Conservation (phyloP, 2,888 invertebrate genomes). For the Chalcosyrphus nemorum region DNA sequence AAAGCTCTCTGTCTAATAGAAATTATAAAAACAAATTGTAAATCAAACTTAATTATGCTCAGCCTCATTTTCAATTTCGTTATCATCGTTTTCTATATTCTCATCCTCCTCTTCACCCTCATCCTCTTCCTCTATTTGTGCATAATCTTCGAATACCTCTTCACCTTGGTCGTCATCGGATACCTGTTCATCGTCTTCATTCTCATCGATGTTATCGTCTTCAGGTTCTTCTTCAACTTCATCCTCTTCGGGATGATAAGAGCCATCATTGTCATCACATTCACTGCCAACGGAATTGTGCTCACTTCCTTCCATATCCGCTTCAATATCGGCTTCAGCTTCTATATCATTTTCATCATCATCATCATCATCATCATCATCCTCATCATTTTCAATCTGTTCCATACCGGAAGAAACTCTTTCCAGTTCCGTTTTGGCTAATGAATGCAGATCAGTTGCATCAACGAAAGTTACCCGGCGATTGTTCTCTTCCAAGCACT, state of each 20-base stretch:
- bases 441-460: conserved; percentile 44
- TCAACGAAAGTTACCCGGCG: conserved; percentile 52
- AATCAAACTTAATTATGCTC: conserved; percentile 27
- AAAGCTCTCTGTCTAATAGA: conserved; percentile 7
- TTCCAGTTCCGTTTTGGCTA: conserved; percentile 49
- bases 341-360: conserved; percentile 72
- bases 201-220: conserved; percentile 47
- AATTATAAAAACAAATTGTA: background rate
- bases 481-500: conserved; percentile 76
- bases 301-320: conserved; percentile 73
- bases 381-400: conserved; percentile 45
- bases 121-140: conserved; percentile 39
- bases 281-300: conserved; percentile 73
- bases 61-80: conserved; percentile 50
- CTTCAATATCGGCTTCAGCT: conserved; percentile 72
- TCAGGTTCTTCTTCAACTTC: conserved; percentile 43
- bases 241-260: conserved; percentile 54
- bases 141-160: conserved; percentile 44
- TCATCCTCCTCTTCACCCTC: conserved; percentile 67
- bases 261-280: conserved; percentile 69
- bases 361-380: conserved; percentile 65
- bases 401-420: conserved; percentile 13
- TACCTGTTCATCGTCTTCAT: conserved; percentile 39
- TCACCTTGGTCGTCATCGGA: conserved; percentile 33
- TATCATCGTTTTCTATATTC: conserved; percentile 60